Evolutionary conservation across 2,888 invertebrate genomes (phyloP).

Genomic region (Drepanosiphum platanoidis): DNA sequence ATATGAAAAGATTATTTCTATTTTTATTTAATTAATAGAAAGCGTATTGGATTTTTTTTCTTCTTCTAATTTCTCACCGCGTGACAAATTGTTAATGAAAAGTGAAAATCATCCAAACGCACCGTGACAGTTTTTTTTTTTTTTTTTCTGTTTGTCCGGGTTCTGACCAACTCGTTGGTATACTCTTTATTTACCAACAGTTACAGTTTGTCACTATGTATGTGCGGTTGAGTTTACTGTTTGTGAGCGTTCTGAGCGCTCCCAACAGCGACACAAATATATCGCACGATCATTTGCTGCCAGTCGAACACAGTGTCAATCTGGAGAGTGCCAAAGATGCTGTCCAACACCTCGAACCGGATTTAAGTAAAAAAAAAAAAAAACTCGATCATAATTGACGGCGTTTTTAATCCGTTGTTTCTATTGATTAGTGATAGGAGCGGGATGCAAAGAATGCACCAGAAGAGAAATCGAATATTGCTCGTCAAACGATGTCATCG

Average conservation of each 20-base stretch:
- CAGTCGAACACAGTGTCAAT: conserved; percentile 47
- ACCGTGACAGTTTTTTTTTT: conserved; percentile 40
- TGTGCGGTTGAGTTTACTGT: conserved; percentile 19
- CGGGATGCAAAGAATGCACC: conserved; percentile 75
- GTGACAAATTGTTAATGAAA: conserved; percentile 55
- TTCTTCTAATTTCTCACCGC: conserved; percentile 30
- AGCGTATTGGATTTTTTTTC: not conserved
- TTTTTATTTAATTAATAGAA: conserved; percentile 13
- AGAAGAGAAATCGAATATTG: conserved; percentile 74
- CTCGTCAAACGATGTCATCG: conserved; percentile 71
- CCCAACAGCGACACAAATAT: not conserved
- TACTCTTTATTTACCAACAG: conserved; percentile 5
- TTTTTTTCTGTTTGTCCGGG: no score
- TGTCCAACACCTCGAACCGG: conserved; percentile 63
- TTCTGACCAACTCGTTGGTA: conserved; percentile 6
- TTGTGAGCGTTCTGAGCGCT: conserved; percentile 6
- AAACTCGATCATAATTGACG: not conserved
- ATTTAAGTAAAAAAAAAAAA: conserved; percentile 51
- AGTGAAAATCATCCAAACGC: conserved; percentile 48
- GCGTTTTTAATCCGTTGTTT: not conserved
- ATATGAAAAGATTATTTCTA: not conserved
- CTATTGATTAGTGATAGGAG: conserved; percentile 61
- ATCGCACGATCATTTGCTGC: conserved; percentile 27
- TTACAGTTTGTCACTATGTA: conserved; percentile 17
- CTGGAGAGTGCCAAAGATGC: conserved; percentile 43